Evolutionary conservation across 2,888 invertebrate genomes (phyloP), one percentile per base, ranked within the genome.

Genomic region (Ischnura elegans): DNA sequence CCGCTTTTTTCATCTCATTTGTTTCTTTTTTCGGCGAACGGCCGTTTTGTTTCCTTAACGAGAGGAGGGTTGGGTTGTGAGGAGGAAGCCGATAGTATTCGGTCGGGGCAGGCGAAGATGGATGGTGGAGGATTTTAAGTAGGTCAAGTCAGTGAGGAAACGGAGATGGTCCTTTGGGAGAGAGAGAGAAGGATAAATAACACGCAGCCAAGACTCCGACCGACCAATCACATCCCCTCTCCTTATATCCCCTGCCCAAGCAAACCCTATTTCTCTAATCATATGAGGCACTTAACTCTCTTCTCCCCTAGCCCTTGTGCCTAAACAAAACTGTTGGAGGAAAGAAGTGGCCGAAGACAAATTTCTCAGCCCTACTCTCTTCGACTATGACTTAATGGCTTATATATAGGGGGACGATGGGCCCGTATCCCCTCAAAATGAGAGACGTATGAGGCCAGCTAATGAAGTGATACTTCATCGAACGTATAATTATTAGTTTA

Each of bases 81-180:
- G 19, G 86, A 1, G 86, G 10, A 86, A 45, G n/a, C 21, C 45
- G 86, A 19, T 3, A 19, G 55, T 29, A 42, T 19, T n/a, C 21
- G 55, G 87, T 36, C 2, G 87, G 21, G 55, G 21, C 25, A 3
- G 36, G 29, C 21, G 42, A 55, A 8, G 2, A 29, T 29, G 29
- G 87, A 25, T 36, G 13, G n/a, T 19, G 51, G 36, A 13, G 76
- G 76, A 76, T 29, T 76, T 76, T 76, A n/a, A 25, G 76, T 76
- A 51, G 87, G 87, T 36, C 36, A 51, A n/a, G 51, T 47, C 47
- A 87, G 47, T 47, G 51, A 51, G 87, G 86, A 45, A 86, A 45
- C 76, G 86, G 86, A 86, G 86, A 45, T 43, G 45, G 85, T 36
- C 42, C 76, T 36, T 13, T 29, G 76, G n/a, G 21, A 4, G 61